A percentile compares a stretch with the other conserved stretches of the same genome.
Evolutionary conservation across 1,140 invertebrate genomes (phyloP).

Genomic region (Protaetia brevitarsis): DNA sequence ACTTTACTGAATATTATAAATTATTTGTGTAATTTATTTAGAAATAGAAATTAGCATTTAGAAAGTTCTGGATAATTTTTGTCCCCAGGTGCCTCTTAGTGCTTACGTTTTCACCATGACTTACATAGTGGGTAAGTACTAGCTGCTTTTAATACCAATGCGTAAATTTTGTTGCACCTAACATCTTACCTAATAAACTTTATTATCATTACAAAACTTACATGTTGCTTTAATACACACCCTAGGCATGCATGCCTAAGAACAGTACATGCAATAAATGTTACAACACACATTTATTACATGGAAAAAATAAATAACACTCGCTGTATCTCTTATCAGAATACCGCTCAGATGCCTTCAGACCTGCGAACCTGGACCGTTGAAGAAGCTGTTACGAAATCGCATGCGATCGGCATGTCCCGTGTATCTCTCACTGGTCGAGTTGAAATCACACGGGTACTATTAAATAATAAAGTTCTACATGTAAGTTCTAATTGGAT

Average conservation of each 20-base stretch:
- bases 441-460: neutral
- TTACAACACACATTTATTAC: conserved; percentile 4
- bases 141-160: neutral
- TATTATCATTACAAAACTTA: conserved; percentile 9
- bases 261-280: neutral
- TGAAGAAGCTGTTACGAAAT: neutral
- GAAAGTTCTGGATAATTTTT: no score
- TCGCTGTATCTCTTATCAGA: neutral
- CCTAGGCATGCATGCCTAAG: neutral
- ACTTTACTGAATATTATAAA: no score
- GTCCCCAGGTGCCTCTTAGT: no score
- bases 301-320: neutral
- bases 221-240: neutral
- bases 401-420: neutral
- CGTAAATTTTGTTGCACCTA: neutral
- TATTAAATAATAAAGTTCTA: neutral
- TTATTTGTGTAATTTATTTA: no score
- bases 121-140: neutral
- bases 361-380: neutral
- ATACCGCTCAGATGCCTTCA: neutral
- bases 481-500: neutral
- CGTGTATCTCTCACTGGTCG: neutral
- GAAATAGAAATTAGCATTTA: no score
- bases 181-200: conserved; percentile 12
- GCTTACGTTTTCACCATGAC: neutral